Conservation (phyloP, 2,797 vertebrate genomes). For the Columba guinea region DNA sequence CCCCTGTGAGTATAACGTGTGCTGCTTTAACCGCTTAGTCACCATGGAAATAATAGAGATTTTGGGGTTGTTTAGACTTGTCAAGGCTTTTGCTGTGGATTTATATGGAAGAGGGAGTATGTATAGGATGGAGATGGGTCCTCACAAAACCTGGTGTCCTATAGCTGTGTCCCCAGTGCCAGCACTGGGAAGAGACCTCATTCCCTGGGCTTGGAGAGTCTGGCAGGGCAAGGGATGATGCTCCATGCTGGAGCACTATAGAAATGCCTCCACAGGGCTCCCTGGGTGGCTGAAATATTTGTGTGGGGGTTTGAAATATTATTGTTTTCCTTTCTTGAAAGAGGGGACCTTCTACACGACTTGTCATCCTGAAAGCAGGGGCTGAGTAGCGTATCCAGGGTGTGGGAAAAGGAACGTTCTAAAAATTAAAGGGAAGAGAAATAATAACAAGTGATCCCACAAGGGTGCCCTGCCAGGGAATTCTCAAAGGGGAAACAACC, state of each 20-base stretch:
- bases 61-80: not conserved
- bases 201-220: fast-evolving
- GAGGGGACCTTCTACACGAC: not conserved
- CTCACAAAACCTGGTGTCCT: not conserved
- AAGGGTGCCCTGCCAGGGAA: not conserved
- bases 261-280: not conserved
- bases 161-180: not conserved
- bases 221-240: fast-evolving
- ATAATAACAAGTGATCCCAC: fast-evolving
- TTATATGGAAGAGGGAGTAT: fast-evolving
- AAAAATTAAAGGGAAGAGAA: not conserved
- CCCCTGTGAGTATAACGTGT: fast-evolving
- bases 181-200: not conserved
- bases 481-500: fast-evolving
- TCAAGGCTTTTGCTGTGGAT: not conserved
- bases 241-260: not conserved
- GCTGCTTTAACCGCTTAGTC: not conserved
- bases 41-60: fast-evolving
- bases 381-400: not conserved
- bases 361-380: not conserved
- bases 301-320: not conserved
- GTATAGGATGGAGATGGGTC: fast-evolving
- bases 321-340: not conserved
- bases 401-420: fast-evolving
- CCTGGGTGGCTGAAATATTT: not conserved